Base-by-base conservation (phyloP, 2,797 vertebrate genomes). In the Sebastes taczanowskii region DNA sequence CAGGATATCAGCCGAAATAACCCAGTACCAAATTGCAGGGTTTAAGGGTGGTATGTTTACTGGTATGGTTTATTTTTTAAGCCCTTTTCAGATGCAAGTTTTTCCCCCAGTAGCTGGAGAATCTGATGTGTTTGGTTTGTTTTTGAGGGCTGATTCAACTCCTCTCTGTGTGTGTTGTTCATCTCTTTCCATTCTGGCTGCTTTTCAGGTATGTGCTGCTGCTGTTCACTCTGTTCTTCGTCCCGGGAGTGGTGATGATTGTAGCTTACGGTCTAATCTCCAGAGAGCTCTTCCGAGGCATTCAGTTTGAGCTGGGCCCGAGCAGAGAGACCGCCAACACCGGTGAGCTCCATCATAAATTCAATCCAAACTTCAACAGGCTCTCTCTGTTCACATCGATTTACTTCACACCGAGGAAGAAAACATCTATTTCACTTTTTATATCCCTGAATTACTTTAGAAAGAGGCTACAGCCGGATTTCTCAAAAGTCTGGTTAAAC, bases 201-300 rank as follows among this genome's bases (percentile, higher is more conserved):
- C 83, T 69, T 87, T 77, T 61, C 93, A 99, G 98, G 98, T 98
- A 97, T 0, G 89, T 99, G 49, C 90, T 99, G 79, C 95, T 99
- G 85, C 95, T 99, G 27, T 93, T 97, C 77, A 82, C 95, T 38
- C 91, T 99, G 56, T 99, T 99, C 94, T 97, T 99, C 88, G 69
- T 99, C 85, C 98, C 98, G 0, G 98, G 98, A 0, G 94, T 98
- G 89, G 97, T 99, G 84, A 99, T 99, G 97, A 95, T 94, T 0
- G 92, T 97, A 82, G 97, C 98, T 4, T 99, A 99, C 0, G 97
- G 98, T 22, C 95, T 99, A 60, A 99, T 99, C 92, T 98, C 98
- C 86, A 96, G 97, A 0, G 98, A 99, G 91, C 97, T 99, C 72
- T 99, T 96, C 93, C 91, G 97, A 0, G 97, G 98, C 53, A 97